phyloP scores from a whole-genome alignment of 2,797 vertebrate genomes.

The Anas acuta region DNA sequence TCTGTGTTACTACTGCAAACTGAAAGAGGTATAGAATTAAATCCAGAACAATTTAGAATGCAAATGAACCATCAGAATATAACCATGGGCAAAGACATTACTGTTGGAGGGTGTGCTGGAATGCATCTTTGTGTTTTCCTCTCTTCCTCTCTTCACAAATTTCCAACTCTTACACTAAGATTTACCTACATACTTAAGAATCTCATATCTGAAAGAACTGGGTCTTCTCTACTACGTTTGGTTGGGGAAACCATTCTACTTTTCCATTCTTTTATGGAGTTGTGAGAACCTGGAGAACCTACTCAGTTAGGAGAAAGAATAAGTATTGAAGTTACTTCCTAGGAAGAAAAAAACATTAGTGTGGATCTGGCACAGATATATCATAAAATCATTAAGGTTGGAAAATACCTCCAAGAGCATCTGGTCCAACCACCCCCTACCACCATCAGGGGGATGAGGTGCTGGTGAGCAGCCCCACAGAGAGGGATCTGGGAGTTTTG shows the following conservation, averaged over 20 bases:
- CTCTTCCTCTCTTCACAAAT: background rate
- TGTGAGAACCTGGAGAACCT: background rate
- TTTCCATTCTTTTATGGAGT: background rate
- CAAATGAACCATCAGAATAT: background rate
- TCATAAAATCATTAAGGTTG: no score
- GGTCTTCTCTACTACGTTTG: background rate
- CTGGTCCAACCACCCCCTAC: no score
- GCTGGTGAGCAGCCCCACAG: no score
- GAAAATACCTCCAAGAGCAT: no score
- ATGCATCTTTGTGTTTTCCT: background rate
- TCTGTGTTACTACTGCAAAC: background rate
- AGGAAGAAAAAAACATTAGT: background rate
- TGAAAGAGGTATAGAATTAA: background rate
- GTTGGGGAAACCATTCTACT: accelerated
- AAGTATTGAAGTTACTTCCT: background rate
- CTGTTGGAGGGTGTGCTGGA: background rate
- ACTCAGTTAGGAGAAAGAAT: background rate
- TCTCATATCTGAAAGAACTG: background rate
- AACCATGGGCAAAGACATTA: background rate
- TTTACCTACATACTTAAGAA: background rate
- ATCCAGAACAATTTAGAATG: background rate
- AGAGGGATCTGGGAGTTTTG: no score
- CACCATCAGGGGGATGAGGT: no score
- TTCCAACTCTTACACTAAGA: background rate
- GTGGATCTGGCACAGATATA: background rate